Percentiles rank a stretch among this genome's conserved stretches.
phyloP scores from a whole-genome alignment of 2,888 invertebrate genomes.

The Sinopyrophorus schimmeli region DNA sequence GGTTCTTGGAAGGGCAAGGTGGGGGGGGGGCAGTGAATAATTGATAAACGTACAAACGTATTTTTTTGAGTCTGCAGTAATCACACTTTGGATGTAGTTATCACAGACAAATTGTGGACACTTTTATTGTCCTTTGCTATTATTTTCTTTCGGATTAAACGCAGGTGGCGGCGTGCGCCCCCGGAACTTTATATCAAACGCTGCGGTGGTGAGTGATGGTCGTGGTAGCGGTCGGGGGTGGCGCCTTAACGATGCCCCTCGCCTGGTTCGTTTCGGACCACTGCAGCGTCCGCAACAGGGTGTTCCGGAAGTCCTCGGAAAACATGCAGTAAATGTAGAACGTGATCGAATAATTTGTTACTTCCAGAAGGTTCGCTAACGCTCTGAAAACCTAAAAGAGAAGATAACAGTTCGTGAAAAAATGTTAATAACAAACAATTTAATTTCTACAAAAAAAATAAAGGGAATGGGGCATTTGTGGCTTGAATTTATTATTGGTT shows the following conservation, averaged over 20 bases:
- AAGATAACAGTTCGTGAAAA: too few species aligned
- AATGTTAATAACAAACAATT: too few species aligned
- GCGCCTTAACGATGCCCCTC: constrained; percentile 46
- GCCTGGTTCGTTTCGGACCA: constrained; percentile 58
- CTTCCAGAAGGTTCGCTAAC: constrained; percentile 72
- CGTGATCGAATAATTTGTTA: constrained; percentile 76
- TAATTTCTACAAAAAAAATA: not conserved
- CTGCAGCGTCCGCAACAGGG: constrained; percentile 65
- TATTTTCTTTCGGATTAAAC: constrained; percentile 33
- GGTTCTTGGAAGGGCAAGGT: not conserved
- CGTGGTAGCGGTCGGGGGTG: constrained; percentile 51
- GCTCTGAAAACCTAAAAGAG: constrained; percentile 66
- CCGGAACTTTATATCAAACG: constrained; percentile 51
- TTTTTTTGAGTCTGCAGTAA: constrained; percentile 7
- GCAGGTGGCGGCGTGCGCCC: constrained; percentile 38
- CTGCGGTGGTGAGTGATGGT: constrained; percentile 53
- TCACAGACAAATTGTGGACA: constrained; percentile 28
- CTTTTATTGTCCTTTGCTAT: constrained; percentile 18
- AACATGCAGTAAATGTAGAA: constrained; percentile 80
- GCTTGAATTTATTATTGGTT: not conserved
- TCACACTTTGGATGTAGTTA: constrained; percentile 16
- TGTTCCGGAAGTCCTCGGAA: constrained; percentile 75
- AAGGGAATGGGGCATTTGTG: not conserved
- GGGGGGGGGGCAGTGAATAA: constrained; percentile 13
- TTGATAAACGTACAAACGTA: constrained; percentile 4